Evolutionary conservation across 2,888 invertebrate genomes (phyloP), one percentile per base, ranked within the genome.

Genomic region (Galerucella nymphaeae): DNA sequence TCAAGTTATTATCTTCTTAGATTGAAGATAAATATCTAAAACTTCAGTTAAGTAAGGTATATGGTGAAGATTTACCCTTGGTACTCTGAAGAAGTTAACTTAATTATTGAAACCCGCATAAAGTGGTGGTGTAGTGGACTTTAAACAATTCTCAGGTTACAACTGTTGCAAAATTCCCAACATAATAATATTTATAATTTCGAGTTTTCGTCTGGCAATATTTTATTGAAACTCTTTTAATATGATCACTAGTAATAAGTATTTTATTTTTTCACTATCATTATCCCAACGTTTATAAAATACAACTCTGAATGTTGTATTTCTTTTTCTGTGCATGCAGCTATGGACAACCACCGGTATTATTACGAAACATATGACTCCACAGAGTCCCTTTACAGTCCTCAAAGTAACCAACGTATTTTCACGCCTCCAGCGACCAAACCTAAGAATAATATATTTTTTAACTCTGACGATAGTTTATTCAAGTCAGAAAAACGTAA

Each of bases 391-490:
- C 77, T 86, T 42, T 82, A 83, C 76, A 84, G 83, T 68, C 77
- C 80, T 14, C 78, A 83, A 23, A 80, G 78, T 66, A 78, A 81
- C 69, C 80, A 80, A 65, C 80, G 80, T 64, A 78, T 85, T 59
- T 86, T 83, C 76, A 86, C 87, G 5, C 86, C 87, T 14, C 86
- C 86, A 5, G 83, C 84, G 4, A 75, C 80, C 13, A 83, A 83
- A 80, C 83, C 84, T 5, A 85, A 85, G 81, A 83, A 83, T 66
- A 84, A 85, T 76, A 78, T 86, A 11, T 87, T 87, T 79, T 87
- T 87, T 78, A 84, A 83, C 73, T 87, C 86, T 2, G 86, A 86
- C 74, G 87, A 87, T 75, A 86, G 84, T 74, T 77, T 87, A 30
- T 87, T 86, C 75, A 85, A 85, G 79, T 81, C 83, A 11, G 86